Percentiles rank a stretch among this genome's conserved stretches.
Conservation (phyloP, 2,113 vertebrate species). For the Campylorhamphus procurvoides region DNA sequence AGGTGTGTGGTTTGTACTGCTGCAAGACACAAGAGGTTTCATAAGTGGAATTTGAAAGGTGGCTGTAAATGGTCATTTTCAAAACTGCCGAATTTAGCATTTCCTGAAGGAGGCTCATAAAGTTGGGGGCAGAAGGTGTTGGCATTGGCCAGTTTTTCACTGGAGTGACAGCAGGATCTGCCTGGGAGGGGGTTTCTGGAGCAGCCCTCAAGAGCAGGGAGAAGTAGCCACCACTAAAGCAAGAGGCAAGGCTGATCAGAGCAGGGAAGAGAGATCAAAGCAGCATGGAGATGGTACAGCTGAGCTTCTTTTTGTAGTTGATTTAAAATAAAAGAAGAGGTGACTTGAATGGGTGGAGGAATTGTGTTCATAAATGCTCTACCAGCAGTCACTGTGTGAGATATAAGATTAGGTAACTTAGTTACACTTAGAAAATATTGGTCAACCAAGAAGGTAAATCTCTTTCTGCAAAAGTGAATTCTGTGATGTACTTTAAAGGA, state of each 20-base stretch:
- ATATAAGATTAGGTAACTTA: not conserved
- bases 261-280: not conserved
- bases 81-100: not conserved
- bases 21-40: not conserved
- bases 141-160: fast-evolving
- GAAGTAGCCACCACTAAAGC: not conserved
- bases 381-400: not conserved
- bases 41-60: not conserved
- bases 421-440: not conserved
- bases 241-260: not conserved
- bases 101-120: not conserved
- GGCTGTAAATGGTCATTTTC: not conserved
- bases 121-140: not conserved
- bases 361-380: not conserved
- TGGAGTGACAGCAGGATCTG: not conserved
- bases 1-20: not conserved
- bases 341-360: not conserved
- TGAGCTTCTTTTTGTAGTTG: too few relatives aligned
- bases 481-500: not conserved
- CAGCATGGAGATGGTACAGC: not conserved
- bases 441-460: not conserved
- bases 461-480: not conserved
- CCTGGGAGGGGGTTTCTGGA: not conserved
- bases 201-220: not conserved
- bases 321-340: not conserved